Percentiles rank a stretch among this genome's conserved stretches.
Conservation (phyloP, 2,888 invertebrate species). For the Meiosimyza platycephala region DNA sequence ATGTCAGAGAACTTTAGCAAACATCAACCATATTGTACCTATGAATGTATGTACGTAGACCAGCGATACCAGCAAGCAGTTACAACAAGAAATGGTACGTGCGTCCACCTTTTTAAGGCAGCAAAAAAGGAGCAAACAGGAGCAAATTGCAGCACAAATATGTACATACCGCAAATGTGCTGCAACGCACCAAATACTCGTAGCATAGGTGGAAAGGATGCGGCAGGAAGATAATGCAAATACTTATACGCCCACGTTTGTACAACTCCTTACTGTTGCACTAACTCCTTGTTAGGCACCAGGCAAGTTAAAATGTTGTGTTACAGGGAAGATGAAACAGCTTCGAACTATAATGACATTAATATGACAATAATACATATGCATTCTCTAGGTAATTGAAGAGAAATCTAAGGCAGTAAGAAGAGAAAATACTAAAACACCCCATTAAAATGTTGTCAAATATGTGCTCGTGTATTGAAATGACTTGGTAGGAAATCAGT, state of each 20-base stretch:
- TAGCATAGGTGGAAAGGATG: conserved; percentile 20
- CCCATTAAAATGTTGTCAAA: too few species aligned
- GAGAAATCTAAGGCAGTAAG: too few species aligned
- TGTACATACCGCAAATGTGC: conserved; percentile 48
- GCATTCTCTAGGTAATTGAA: conserved; percentile 18
- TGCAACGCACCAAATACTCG: not conserved
- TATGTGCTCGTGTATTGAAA: too few species aligned
- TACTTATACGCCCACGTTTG: too few species aligned
- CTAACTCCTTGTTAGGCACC: too few species aligned
- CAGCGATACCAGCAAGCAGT: not conserved
- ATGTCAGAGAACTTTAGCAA: not conserved
- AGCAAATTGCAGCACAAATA: conserved; percentile 63
- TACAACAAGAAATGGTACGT: conserved; percentile 21
- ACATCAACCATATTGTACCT: not conserved
- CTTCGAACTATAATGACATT: conserved; percentile 22
- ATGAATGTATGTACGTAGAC: not conserved
- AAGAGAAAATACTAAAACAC: too few species aligned
- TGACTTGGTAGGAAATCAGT: too few species aligned
- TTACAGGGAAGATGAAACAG: conserved; percentile 33
- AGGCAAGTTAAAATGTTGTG: conserved; percentile 27
- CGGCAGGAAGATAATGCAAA: conserved; percentile 19
- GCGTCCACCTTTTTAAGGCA: conserved; percentile 59
- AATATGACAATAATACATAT: conserved; percentile 44
- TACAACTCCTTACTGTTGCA: too few species aligned
- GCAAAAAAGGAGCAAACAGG: conserved; percentile 62